These are phyloP conservation scores for Maccullochella peelii DNA, from an alignment of 2,113 vertebrate genomes.

Conservation along the genomic window DNA sequence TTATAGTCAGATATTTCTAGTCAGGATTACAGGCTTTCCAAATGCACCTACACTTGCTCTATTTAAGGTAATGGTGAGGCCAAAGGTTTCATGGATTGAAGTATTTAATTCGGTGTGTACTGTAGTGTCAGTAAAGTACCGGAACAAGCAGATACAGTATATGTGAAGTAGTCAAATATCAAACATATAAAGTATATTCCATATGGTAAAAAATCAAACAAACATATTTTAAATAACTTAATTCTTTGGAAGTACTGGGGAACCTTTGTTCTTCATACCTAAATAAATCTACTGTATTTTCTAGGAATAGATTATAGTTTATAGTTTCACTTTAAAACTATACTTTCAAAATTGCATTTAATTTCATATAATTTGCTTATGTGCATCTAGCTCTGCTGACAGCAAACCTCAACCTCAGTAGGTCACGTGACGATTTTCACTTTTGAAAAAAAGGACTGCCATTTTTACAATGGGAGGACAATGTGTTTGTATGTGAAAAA, in stretches of 20 bases:
- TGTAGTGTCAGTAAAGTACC: not conserved
- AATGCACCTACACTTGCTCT: not conserved
- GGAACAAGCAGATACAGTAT: not conserved
- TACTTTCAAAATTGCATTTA: not conserved
- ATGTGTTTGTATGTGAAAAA: not conserved
- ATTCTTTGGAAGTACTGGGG: not conserved
- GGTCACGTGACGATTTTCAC: conserved; percentile 8
- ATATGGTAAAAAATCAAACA: not conserved
- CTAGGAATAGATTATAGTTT: not conserved
- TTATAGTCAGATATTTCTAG: not conserved
- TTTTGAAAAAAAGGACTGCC: not conserved
- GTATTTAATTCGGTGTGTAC: not conserved
- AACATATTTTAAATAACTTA: not conserved
- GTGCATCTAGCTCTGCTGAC: not conserved
- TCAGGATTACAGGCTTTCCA: not conserved
- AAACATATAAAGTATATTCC: not conserved
- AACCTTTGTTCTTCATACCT: not conserved
- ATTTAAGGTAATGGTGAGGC: not conserved
- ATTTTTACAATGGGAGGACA: not conserved
- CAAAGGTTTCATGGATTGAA: not conserved
- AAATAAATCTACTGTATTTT: not conserved
- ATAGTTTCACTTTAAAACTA: not conserved
- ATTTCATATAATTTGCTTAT: not conserved
- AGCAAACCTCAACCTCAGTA: not conserved
- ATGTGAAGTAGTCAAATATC: not conserved